These are phyloP conservation scores for Rhagoletis zephyria DNA, from an alignment of 1,140 invertebrate species.

Conservation along the genomic window DNA sequence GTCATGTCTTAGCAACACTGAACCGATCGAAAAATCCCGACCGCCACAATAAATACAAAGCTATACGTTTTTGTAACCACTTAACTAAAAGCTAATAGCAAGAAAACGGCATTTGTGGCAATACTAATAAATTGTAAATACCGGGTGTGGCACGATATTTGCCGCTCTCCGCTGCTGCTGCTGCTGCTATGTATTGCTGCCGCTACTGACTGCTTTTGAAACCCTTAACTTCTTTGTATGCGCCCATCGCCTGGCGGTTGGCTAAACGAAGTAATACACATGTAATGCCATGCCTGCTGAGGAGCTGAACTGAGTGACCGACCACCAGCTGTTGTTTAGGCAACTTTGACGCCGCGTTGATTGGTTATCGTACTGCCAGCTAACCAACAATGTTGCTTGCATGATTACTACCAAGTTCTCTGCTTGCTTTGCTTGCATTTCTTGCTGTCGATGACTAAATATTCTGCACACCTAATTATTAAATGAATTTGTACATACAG, in stretches of 20 bases:
- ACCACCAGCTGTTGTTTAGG: constrained; percentile 22
- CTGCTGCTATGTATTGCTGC: neutral
- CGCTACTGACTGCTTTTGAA: neutral
- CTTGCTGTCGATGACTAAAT: neutral
- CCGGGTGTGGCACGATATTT: constrained; percentile 12
- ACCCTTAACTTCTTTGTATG: neutral
- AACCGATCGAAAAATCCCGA: neutral
- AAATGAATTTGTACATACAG: too few species aligned
- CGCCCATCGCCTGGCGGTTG: too few species aligned
- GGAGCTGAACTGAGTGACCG: too few species aligned
- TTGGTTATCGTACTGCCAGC: neutral
- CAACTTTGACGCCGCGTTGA: neutral
- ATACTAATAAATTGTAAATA: constrained; percentile 17
- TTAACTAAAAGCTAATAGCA: constrained; percentile 5
- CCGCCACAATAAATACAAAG: constrained; percentile 1
- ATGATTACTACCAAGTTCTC: neutral
- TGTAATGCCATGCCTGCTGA: neutral
- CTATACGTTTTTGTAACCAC: constrained; percentile 10
- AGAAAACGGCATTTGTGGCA: constrained; percentile 6
- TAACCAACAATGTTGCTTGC: neutral
- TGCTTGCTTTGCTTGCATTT: neutral
- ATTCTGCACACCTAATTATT: neutral
- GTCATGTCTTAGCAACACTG: neutral
- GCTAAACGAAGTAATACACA: too few species aligned
- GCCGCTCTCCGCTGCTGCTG: neutral